A percentile compares a stretch with the other conserved stretches of the same genome.
phyloP scores from a whole-genome alignment of 2,797 vertebrate species.

The Heterohyrax brucei region DNA sequence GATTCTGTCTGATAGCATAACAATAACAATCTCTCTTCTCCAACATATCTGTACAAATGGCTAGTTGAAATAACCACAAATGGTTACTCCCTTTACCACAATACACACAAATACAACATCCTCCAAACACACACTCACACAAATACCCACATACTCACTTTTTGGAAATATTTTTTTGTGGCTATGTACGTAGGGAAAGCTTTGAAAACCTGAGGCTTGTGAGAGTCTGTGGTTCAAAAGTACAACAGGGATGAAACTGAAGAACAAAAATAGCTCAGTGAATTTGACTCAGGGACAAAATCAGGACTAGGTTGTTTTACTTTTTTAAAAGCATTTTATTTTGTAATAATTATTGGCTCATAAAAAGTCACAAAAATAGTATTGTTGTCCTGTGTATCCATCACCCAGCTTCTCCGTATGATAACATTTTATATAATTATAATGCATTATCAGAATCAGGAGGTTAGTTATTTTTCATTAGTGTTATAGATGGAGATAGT shows the following conservation, averaged over 20 bases:
- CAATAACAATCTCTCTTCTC: neutral
- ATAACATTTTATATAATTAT: neutral
- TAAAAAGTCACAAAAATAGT: neutral
- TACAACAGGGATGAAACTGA: neutral
- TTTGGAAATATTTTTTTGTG: neutral
- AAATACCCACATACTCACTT: neutral
- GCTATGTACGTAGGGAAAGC: neutral
- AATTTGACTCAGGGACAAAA: neutral
- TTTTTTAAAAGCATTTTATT: neutral
- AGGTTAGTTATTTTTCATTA: slow-evolving; percentile 27
- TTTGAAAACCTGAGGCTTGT: neutral
- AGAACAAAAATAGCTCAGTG: neutral
- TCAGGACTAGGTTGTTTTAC: neutral
- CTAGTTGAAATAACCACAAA: neutral
- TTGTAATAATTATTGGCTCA: neutral
- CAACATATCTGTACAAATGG: neutral
- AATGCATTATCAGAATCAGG: slow-evolving; percentile 4
- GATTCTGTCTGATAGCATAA: neutral
- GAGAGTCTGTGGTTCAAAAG: slow-evolving; percentile 25
- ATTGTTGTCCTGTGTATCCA: neutral
- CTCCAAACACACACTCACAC: neutral
- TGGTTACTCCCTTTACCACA: neutral
- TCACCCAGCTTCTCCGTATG: no score
- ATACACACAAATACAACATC: neutral
- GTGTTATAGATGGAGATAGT: neutral